These are phyloP conservation scores for Epinephelus coioides DNA, from an alignment of 2,797 vertebrate genomes.

Conservation along the genomic window DNA sequence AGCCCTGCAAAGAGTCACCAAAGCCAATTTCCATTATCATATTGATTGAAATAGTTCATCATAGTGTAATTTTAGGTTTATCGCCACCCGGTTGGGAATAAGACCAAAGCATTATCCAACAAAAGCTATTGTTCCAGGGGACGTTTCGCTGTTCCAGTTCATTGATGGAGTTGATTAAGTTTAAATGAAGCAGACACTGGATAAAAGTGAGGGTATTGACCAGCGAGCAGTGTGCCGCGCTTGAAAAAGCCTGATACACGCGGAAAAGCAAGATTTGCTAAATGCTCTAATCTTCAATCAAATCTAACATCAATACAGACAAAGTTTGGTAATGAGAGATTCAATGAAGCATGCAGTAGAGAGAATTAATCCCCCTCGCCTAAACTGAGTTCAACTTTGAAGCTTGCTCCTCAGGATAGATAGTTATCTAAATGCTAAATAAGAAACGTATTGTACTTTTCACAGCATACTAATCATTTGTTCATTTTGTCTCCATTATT, in stretches of 20 bases:
- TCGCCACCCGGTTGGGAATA: conserved; percentile 90
- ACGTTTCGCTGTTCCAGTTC: conserved; percentile 98
- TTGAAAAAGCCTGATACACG: conserved; percentile 96
- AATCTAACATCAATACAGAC: conserved; percentile 99
- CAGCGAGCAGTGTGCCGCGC: conserved; percentile 90
- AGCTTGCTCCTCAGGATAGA: conserved; percentile 96
- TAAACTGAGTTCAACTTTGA: conserved; percentile 99
- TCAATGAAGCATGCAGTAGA: conserved; percentile 99
- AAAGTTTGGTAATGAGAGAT: conserved; percentile 99
- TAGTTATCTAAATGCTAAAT: conserved; percentile 99
- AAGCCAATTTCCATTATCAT: conserved; percentile 98
- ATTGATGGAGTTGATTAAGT: conserved; percentile 99
- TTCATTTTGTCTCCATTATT: conserved; percentile 97
- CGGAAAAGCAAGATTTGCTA: conserved; percentile 99
- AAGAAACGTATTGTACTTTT: conserved; percentile 99
- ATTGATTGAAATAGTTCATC: conserved; percentile 99
- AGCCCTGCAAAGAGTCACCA: conserved; percentile 88
- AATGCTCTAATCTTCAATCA: conserved; percentile 99
- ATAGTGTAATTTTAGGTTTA: conserved; percentile 96
- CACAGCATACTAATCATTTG: conserved; percentile 99
- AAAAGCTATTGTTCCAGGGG: conserved; percentile 98
- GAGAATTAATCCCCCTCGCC: conserved; percentile 99
- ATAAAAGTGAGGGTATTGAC: conserved; percentile 99
- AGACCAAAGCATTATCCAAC: conserved; percentile 96
- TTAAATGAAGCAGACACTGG: conserved; percentile 99